Evolutionary conservation across 2,888 invertebrate species (phyloP).

Genomic region (Blastobasis lacticolella): DNA sequence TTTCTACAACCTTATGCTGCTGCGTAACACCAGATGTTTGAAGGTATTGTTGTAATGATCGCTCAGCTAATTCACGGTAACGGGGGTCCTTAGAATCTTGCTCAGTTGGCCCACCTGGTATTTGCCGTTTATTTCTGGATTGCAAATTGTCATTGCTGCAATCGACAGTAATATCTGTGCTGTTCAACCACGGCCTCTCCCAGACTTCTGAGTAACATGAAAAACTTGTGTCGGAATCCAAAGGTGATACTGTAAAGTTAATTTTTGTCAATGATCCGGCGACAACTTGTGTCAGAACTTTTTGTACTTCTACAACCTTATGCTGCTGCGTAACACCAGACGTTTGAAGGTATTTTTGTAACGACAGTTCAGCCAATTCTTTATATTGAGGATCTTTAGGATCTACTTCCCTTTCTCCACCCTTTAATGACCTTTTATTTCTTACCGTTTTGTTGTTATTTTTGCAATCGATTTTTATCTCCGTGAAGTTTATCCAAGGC

Average conservation of each 20-base stretch:
- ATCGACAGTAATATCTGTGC: constrained; percentile 18
- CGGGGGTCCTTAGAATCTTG: constrained; percentile 15
- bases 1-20: constrained; percentile 22
- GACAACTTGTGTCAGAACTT: constrained; percentile 55
- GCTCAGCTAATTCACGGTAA: constrained; percentile 3
- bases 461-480: constrained; percentile 17
- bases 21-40: constrained; percentile 7
- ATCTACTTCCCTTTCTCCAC: constrained; percentile 13
- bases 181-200: constrained; percentile 20
- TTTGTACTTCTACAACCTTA: constrained; percentile 31
- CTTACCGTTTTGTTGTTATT: constrained; percentile 13
- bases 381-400: constrained; percentile 22
- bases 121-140: constrained; percentile 1
- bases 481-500: constrained; percentile 63
- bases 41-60: constrained; percentile 16
- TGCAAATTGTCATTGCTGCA: constrained; percentile 9
- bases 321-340: constrained; percentile 10
- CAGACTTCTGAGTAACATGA: constrained; percentile 27
- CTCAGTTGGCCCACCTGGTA: constrained; percentile 12
- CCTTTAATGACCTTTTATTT: neutral
- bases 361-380: constrained; percentile 30
- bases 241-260: constrained; percentile 15
- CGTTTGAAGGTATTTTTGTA: constrained; percentile 19
- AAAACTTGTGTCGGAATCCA: constrained; percentile 7
- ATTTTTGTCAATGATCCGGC: constrained; percentile 62